phyloP scores from a whole-genome alignment of 2,797 vertebrate genomes.

The Pantherophis vulpinus region DNA sequence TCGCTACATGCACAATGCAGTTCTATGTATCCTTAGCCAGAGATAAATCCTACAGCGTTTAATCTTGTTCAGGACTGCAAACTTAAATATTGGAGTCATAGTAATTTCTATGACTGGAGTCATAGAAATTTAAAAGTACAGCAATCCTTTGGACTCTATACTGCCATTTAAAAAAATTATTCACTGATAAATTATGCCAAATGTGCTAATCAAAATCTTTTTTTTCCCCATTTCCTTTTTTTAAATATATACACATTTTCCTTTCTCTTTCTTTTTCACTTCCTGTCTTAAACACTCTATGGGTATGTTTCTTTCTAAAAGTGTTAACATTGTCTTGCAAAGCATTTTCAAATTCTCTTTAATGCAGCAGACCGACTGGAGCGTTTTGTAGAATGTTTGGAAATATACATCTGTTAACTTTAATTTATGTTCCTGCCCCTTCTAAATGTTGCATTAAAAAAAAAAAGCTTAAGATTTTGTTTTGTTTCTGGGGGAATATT shows the following conservation, averaged over 20 bases:
- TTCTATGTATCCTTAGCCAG: not conserved
- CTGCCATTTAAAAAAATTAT: not conserved
- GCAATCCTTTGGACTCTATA: not conserved
- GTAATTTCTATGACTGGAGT: not conserved
- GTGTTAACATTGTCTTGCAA: not conserved
- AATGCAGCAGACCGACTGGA: slow-evolving; percentile 23
- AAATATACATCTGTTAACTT: slow-evolving; percentile 37
- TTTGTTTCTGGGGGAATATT: slow-evolving; percentile 57
- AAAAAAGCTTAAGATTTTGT: slow-evolving; percentile 37
- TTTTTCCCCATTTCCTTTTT: not conserved
- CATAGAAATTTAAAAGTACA: not conserved
- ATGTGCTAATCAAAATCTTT: not conserved
- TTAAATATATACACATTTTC: not conserved
- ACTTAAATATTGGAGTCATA: not conserved
- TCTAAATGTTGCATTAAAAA: slow-evolving; percentile 1
- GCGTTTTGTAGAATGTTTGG: slow-evolving; percentile 44
- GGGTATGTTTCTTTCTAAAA: not conserved
- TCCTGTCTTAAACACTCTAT: not conserved
- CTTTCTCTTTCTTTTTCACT: not conserved
- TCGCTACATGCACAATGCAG: not conserved
- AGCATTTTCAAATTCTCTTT: not conserved
- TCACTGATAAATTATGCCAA: not conserved
- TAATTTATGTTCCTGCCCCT: slow-evolving; percentile 52
- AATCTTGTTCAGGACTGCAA: not conserved
- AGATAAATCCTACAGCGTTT: not conserved